These are phyloP conservation scores for Hydrochoerus hydrochaeris DNA, from an alignment of 2,113 vertebrate species.

Conservation along the genomic window DNA sequence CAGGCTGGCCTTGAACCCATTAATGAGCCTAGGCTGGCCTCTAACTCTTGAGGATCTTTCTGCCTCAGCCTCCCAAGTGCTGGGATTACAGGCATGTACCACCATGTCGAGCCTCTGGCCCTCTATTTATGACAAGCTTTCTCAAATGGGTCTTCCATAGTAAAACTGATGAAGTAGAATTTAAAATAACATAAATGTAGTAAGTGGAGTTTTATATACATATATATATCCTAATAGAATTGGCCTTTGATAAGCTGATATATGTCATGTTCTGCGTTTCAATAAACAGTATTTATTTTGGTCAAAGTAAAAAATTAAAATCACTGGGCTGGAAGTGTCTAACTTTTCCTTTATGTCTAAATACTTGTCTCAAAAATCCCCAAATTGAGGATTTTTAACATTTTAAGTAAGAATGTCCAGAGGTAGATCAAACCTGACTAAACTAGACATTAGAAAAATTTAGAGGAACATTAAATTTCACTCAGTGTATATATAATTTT, in stretches of 20 bases:
- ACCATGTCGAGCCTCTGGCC: background rate
- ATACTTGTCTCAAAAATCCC: slow-evolving; percentile 23
- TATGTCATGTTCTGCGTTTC: background rate
- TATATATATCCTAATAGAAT: slow-evolving; percentile 23
- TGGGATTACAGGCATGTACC: background rate
- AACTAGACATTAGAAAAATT: slow-evolving; percentile 39
- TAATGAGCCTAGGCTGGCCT: background rate
- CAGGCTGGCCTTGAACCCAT: background rate
- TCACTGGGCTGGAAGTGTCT: background rate
- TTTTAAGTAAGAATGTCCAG: slow-evolving; percentile 34
- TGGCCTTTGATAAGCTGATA: background rate
- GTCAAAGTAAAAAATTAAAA: slow-evolving; percentile 41
- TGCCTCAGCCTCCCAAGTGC: background rate
- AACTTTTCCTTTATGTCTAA: slow-evolving; percentile 44
- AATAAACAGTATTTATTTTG: background rate
- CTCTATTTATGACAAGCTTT: slow-evolving; percentile 37
- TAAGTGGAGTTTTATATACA: slow-evolving; percentile 2
- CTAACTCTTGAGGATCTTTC: background rate
- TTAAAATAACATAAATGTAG: background rate
- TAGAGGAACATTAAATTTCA: slow-evolving; percentile 32
- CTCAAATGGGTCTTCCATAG: background rate
- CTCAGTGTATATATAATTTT: slow-evolving; percentile 35
- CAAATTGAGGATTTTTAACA: slow-evolving; percentile 30
- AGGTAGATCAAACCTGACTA: slow-evolving; percentile 46
- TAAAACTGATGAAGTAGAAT: slow-evolving; percentile 6